Evolutionary conservation across 2,113 vertebrate genomes (phyloP).

Genomic region (Eleginops maclovinus): DNA sequence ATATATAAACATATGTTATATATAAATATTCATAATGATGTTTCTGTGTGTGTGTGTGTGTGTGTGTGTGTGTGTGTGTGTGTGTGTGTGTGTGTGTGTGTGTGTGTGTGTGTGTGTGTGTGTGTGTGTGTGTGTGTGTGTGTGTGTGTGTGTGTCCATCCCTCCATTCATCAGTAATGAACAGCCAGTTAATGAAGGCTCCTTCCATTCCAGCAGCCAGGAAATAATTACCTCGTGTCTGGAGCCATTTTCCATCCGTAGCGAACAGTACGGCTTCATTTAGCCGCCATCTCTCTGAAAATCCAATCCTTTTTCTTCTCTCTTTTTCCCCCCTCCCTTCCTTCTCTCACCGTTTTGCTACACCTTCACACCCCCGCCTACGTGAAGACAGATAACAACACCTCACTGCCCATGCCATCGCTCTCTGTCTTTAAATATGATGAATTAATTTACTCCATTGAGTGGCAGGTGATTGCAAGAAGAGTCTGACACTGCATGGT

Average conservation of each 20-base stretch:
- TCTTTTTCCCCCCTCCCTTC: slow-evolving; percentile 7
- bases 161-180: slow-evolving; percentile 77
- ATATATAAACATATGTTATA: too few species aligned
- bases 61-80: too few species aligned
- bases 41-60: background rate
- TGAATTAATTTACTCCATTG: slow-evolving; percentile 60
- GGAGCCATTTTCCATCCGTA: slow-evolving; percentile 76
- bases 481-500: slow-evolving; percentile 50
- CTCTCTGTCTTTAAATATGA: slow-evolving; percentile 46
- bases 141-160: slow-evolving; percentile 45
- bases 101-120: background rate
- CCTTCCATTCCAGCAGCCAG: slow-evolving; percentile 73
- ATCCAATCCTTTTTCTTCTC: slow-evolving; percentile 49
- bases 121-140: slow-evolving; percentile 13
- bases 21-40: slow-evolving; percentile 14
- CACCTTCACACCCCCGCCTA: slow-evolving; percentile 36
- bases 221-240: slow-evolving; percentile 80
- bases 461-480: slow-evolving; percentile 53
- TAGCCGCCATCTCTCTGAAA: slow-evolving; percentile 61
- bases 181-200: slow-evolving; percentile 78
- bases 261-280: slow-evolving; percentile 67
- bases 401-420: slow-evolving; percentile 22
- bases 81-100: slow-evolving; percentile 20
- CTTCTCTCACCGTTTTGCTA: slow-evolving; percentile 31
- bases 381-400: slow-evolving; percentile 26